Evolutionary conservation across 2,888 invertebrate species (phyloP).

Genomic region (Listrodromus nycthemerus): DNA sequence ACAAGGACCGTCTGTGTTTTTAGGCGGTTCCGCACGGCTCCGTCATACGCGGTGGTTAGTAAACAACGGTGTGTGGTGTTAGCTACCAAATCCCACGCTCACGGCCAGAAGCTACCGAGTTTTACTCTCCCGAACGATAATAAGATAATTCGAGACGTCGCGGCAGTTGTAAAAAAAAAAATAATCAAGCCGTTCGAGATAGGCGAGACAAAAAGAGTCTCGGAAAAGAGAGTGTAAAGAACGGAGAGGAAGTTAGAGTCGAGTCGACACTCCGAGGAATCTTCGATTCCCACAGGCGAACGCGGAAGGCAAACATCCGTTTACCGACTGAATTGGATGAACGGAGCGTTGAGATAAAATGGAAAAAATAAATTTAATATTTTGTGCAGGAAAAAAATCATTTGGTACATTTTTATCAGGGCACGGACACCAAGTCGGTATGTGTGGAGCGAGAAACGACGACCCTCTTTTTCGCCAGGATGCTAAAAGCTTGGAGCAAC

Average conservation of each 20-base stretch:
- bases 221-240: not conserved
- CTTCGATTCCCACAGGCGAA: not conserved
- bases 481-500: not conserved
- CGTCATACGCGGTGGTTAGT: not conserved
- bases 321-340: no score
- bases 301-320: not conserved
- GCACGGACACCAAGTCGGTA: not conserved
- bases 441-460: no score
- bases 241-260: not conserved
- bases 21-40: slow-evolving; percentile 7
- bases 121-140: slow-evolving; percentile 10
- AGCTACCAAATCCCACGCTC: slow-evolving; percentile 17
- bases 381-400: no score
- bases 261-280: not conserved
- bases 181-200: slow-evolving; percentile 12
- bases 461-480: no score
- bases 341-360: no score
- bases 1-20: not conserved
- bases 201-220: not conserved
- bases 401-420: no score
- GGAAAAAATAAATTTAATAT: no score
- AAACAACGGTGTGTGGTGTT: slow-evolving; percentile 4
- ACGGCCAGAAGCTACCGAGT: not conserved
- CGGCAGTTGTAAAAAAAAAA: slow-evolving; percentile 6
- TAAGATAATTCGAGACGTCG: slow-evolving; percentile 9